Evolutionary conservation across 23 tunicate species (phyloP), one percentile per base, ranked within the genome.

Genomic region (Halocynthia aurantium): DNA sequence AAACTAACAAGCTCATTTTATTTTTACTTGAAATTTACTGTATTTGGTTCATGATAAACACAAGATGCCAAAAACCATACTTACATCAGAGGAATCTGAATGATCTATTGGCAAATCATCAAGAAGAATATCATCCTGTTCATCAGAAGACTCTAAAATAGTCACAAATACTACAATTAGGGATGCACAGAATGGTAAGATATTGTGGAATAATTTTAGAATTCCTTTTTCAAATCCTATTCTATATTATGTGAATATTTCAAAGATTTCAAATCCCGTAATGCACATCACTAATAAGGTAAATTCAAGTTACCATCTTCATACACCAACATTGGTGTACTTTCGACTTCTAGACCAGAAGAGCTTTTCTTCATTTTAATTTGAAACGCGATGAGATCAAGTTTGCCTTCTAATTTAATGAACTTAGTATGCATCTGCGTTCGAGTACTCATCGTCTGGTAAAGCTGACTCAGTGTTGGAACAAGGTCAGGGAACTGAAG

Each of bases 401-500:
- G 69, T 78, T 85, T 90, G 22, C 90, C 97, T 76, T 90, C 91
- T 52, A 90, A 55, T 15, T 57, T 65, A 31, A 84, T 57, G 22
- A 90, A 50, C 22, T 81, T 57, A 6, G 53, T 52, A 63, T 90
- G 97, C 11, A 84, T 77, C 57, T 73, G 79, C 18, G 85, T 90
- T 64, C 97, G 70, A n/a, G 82, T 82, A 52, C 64, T 31, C 67
- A 90, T 77, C 67, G 80, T 50, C 70, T 90, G 97, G 57, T 84
- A 85, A 51, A 90, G 51, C 6, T 76, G 75, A 76, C 69, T 75
- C 18, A 90, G 66, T 4, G 81, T 20, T 1, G 97, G 86, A 21
- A 81, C 83, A 22, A 85, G 72, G 13, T 61, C 87, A 21, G 97
- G 97, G 22, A 81, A 72, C 97, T 90, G 44, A 12, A 81, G 54